Evolutionary conservation across 2,797 vertebrate species (phyloP).

Genomic region (Phoeniculus purpureus): DNA sequence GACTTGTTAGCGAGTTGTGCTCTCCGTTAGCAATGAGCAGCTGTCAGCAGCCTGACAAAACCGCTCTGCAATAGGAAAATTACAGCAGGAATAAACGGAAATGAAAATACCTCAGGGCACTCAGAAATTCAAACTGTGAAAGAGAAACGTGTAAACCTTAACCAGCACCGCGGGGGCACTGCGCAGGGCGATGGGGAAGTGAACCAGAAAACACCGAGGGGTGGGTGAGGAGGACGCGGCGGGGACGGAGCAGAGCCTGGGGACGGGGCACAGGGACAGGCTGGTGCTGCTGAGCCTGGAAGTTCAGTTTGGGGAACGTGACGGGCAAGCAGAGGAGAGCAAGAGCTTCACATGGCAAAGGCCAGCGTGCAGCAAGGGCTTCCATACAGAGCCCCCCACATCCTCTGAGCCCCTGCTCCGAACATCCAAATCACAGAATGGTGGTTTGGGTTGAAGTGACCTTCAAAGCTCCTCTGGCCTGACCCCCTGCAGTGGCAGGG

Average conservation of each 20-base stretch:
- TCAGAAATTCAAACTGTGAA: neutral
- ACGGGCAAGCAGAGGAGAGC: neutral
- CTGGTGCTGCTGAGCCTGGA: fast-evolving
- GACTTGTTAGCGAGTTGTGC: neutral
- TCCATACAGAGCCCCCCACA: fast-evolving
- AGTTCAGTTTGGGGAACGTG: fast-evolving
- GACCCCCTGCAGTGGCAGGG: too few relatives aligned
- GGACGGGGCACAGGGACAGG: fast-evolving
- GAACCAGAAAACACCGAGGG: fast-evolving
- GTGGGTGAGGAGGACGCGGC: fast-evolving
- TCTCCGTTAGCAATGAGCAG: neutral
- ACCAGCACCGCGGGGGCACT: neutral
- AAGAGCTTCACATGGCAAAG: fast-evolving
- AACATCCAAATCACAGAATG: neutral
- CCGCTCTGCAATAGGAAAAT: neutral
- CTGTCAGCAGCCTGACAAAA: neutral
- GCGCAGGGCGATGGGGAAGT: fast-evolving
- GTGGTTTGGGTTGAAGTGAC: neutral
- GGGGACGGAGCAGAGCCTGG: neutral
- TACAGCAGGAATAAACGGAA: neutral
- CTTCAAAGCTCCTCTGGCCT: neutral
- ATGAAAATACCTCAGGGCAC: neutral
- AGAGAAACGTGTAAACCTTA: neutral
- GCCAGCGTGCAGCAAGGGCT: fast-evolving
- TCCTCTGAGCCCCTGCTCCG: neutral